A percentile compares a stretch with the other conserved stretches of the same genome.
Evolutionary conservation across 2,113 vertebrate species (phyloP).

Genomic region (Ophiodon elongatus): DNA sequence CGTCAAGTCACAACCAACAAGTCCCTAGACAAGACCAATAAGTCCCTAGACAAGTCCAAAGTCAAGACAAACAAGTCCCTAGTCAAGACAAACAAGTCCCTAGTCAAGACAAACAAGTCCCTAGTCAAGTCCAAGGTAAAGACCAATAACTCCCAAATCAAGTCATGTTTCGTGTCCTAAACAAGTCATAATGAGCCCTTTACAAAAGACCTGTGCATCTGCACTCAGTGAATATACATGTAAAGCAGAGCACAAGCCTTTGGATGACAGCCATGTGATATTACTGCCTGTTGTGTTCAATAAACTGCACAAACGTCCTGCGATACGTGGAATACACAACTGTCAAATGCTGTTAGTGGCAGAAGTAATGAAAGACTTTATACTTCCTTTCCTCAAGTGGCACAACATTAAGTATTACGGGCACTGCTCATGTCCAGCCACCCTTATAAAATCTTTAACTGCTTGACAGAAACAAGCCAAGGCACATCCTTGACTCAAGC

Average conservation of each 20-base stretch:
- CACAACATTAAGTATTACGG: constrained; percentile 46
- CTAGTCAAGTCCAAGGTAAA: neutral
- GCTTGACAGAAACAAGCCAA: constrained; percentile 57
- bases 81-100: neutral
- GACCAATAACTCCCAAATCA: too few relatives aligned
- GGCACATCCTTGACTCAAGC: constrained; percentile 54
- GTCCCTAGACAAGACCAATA: neutral
- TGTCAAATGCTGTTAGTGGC: constrained; percentile 10
- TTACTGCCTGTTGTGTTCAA: constrained; percentile 3
- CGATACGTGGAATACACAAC: constrained; percentile 8
- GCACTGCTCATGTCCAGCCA: constrained; percentile 46
- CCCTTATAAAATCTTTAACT: constrained; percentile 58
- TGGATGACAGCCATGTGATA: neutral
- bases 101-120: neutral
- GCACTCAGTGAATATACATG: too few relatives aligned
- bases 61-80: neutral
- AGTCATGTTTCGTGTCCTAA: too few relatives aligned
- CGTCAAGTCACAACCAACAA: neutral
- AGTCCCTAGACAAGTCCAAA: too few relatives aligned
- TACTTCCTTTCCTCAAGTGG: constrained; percentile 42
- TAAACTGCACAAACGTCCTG: constrained; percentile 11
- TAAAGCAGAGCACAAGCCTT: too few relatives aligned
- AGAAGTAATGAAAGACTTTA: constrained; percentile 50
- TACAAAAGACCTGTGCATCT: too few relatives aligned
- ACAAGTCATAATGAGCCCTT: too few relatives aligned